These are phyloP conservation scores for Hypomesus transpacificus DNA, from an alignment of 2,113 vertebrate species.

Conservation along the genomic window DNA sequence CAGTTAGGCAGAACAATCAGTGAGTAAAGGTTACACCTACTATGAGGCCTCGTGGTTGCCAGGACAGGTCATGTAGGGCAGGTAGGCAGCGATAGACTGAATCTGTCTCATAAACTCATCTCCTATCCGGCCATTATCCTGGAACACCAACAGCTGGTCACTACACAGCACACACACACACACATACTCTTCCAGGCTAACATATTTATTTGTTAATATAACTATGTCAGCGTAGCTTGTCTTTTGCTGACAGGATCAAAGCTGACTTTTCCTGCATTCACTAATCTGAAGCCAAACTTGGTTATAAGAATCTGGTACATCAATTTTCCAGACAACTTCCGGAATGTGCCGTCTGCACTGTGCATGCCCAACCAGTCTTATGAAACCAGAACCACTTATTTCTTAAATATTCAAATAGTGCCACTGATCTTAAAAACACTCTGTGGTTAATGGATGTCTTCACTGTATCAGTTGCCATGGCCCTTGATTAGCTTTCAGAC, in stretches of 20 bases:
- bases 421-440: slow-evolving; percentile 19
- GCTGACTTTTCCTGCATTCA: not conserved
- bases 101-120: slow-evolving; percentile 86
- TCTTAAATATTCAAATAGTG: slow-evolving; percentile 31
- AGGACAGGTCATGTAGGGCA: slow-evolving; percentile 87
- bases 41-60: slow-evolving; percentile 83
- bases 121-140: slow-evolving; percentile 79
- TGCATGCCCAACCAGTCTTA: slow-evolving; percentile 26
- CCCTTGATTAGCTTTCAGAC: slow-evolving; percentile 41
- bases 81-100: slow-evolving; percentile 80
- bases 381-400: slow-evolving; percentile 31
- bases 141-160: slow-evolving; percentile 23
- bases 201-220: not conserved
- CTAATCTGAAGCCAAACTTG: slow-evolving; percentile 18
- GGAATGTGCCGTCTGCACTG: slow-evolving; percentile 31
- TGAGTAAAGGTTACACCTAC: slow-evolving; percentile 62
- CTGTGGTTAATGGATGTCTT: slow-evolving; percentile 14
- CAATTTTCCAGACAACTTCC: slow-evolving; percentile 43
- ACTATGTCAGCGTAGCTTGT: not conserved
- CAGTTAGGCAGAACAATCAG: not conserved
- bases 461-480: slow-evolving; percentile 36
- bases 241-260: slow-evolving; percentile 17
- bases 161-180: not conserved
- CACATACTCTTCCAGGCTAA: not conserved
- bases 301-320: slow-evolving; percentile 15